Evolutionary conservation across 2,888 invertebrate species (phyloP).

Genomic region (Noctuana brunneofusca): DNA sequence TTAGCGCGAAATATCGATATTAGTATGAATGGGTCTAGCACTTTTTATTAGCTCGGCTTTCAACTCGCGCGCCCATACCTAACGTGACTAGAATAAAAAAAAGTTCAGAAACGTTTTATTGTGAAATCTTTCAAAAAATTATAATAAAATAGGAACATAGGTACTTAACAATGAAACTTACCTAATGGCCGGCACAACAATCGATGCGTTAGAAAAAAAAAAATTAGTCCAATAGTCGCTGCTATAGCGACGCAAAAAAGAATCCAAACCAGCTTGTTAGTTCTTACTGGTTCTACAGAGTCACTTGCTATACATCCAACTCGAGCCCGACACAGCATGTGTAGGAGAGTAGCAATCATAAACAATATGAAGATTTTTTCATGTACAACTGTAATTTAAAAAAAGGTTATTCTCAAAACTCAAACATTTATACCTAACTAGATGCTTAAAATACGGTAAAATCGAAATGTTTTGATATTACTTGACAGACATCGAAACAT

Average conservation of each 20-base stretch:
- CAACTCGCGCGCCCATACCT: too few relatives aligned
- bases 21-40: too few relatives aligned
- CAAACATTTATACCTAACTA: too few relatives aligned
- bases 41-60: too few relatives aligned
- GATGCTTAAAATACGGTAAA: too few relatives aligned
- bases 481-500: too few relatives aligned
- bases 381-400: constrained; percentile 87
- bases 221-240: constrained; percentile 91
- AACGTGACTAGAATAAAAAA: too few relatives aligned
- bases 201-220: constrained; percentile 95
- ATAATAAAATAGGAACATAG: too few relatives aligned
- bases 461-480: too few relatives aligned
- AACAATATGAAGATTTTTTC: constrained; percentile 96
- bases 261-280: constrained; percentile 86
- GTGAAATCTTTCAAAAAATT: too few relatives aligned
- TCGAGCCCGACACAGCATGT: constrained; percentile 86
- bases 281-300: constrained; percentile 79
- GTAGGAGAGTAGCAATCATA: constrained; percentile 91
- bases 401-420: neutral
- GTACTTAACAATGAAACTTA: constrained; percentile 78
- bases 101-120: too few relatives aligned
- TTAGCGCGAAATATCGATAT: too few relatives aligned
- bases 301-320: constrained; percentile 72
- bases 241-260: constrained; percentile 90
- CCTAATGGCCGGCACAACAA: constrained; percentile 94